Evolutionary conservation across 2,888 invertebrate genomes (phyloP).

Genomic region (Ecdyonurus torrentis): DNA sequence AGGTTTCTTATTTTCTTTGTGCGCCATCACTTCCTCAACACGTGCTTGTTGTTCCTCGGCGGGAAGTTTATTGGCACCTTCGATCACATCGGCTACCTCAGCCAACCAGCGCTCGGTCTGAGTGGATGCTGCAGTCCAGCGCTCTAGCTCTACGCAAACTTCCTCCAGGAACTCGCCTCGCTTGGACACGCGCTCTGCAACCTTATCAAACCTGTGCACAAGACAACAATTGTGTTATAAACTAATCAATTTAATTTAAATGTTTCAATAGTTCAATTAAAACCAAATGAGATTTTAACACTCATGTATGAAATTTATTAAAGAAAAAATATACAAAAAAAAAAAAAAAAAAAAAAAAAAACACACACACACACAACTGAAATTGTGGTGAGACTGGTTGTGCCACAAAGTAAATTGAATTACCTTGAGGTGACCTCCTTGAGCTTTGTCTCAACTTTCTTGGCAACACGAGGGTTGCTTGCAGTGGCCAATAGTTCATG

Average conservation of each 20-base stretch:
- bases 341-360: too few species aligned
- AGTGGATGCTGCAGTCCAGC: slow-evolving; percentile 47
- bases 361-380: too few species aligned
- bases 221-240: too few species aligned
- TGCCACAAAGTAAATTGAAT: too few species aligned
- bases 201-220: slow-evolving; percentile 75
- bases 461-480: slow-evolving; percentile 72
- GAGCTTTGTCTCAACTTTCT: slow-evolving; percentile 76
- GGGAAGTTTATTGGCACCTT: slow-evolving; percentile 49
- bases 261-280: too few species aligned
- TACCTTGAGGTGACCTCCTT: slow-evolving; percentile 53
- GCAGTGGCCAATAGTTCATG: slow-evolving; percentile 64
- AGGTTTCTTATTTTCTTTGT: slow-evolving; percentile 41
- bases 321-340: too few species aligned
- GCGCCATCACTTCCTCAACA: slow-evolving; percentile 36
- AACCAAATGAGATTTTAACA: not conserved
- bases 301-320: not conserved
- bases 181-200: slow-evolving; percentile 59
- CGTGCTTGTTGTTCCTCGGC: slow-evolving; percentile 40
- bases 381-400: not conserved
- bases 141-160: slow-evolving; percentile 45
- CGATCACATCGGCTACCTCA: slow-evolving; percentile 53
- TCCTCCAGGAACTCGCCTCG: slow-evolving; percentile 72
- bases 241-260: too few species aligned
- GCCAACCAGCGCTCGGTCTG: slow-evolving; percentile 54